Base-by-base conservation (phyloP, 1,140 invertebrate genomes). In the Rhopalosiphum padi region DNA sequence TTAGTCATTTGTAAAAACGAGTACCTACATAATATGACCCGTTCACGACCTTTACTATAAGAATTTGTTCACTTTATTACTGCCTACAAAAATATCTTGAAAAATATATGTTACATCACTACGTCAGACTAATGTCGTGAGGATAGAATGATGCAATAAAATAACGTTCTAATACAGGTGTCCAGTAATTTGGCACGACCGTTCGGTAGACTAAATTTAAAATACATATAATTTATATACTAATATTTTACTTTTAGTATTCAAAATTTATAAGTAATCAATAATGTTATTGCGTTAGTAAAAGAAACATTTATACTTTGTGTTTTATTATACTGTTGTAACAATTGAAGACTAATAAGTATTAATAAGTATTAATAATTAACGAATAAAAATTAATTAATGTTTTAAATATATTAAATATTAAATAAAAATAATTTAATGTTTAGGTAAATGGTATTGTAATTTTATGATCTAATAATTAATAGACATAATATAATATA, bases 81-180 rank as follows among this genome's bases (percentile, higher is more conserved):
- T 89, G 53, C 37, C 23, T 43, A 53, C 21, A 53, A 53, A 53
- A 53, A 9, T 37, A 53, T 53, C 23, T 51, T 37, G 22, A 53
- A 51, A 51, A 89, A 87, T 23, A 35, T 68, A 53, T 37, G 87
- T 89, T 89, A 53, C 87, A 43, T 88, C 48, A 89, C 53, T 89
- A 53, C 87, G n/a, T 51, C n/a, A 53, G n/a, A 89, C 37, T 89
- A 53, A 53, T 89, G 48, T 89, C 48, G 87, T 89, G 87, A 51
- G 87, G 87, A 89, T 35, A 89, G 48, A 18, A 21, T 89, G 48
- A 53, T 89, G 87, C 22, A 89, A 89, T n/a, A 77, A 18, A 77
- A 77, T 77, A 15, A 46, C 11, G 46, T 77, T 77, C 30, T 77
- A 77, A n/a, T 23, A 37, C 51, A 37, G 23, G 25, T 43, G 18